Evolutionary conservation across 2,888 invertebrate species (phyloP), one percentile per base, ranked within the genome.

Genomic region (Platycheirus albimanus): DNA sequence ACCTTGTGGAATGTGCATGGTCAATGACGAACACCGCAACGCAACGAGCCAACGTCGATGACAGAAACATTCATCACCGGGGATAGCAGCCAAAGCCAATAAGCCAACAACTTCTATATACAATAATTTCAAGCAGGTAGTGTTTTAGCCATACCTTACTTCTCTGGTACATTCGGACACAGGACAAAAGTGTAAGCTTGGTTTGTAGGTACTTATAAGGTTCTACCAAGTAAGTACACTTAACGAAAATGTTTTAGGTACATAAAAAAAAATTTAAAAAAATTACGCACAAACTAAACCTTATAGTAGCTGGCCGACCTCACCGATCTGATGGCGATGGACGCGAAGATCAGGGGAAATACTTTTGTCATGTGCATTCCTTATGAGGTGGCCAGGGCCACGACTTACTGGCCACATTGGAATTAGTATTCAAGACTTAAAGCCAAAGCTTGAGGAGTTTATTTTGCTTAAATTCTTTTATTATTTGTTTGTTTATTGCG

Each of bases 1-100:
- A 85, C 86, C 87, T 87, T 86, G 85, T 85, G 86, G 85, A 80
- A 87, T 87, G 87, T 78, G 84, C 83, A 79, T 76, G 75, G 84
- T 80, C 80, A 80, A 85, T 81, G 76, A 85, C 64, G 77, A 77
- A 77, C 69, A 67, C 56, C 33, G 45, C 69, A 45, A 56, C n/a
- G n/a, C n/a, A n/a, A 43, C 56, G 45, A n/a, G 47, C 45, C 45
- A 19, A 69, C 64, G 78, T 69, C 81, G 71, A 28, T 52, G 63
- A 45, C 77, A 52, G 61, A 64, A 51, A 49, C 47, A 56, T 47
- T 43, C 58, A 58, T 85, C 86, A 85, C 85, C 36, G 81, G 63
- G 77, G 78, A 80, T 84, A 61, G 19, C 36, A 36, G 52, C 38
- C 61, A 33, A 2, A 71, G 38, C 36, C n/a, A n/a, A n/a, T n/a